phyloP scores from a whole-genome alignment of 2,888 invertebrate species.

The Clitarchus hookeri region DNA sequence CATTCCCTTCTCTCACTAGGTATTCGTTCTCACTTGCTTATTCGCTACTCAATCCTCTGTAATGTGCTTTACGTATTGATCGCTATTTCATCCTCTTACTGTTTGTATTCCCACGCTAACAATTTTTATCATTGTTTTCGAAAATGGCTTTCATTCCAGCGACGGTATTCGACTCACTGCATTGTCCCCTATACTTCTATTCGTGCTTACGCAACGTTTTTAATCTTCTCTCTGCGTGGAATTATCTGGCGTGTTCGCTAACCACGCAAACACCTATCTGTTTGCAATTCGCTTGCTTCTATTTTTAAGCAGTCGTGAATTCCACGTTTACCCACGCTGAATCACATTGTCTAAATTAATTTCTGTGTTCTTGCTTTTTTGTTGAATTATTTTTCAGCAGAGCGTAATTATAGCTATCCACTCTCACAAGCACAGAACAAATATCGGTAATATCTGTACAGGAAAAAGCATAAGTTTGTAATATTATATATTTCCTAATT shows the following conservation, averaged over 20 bases:
- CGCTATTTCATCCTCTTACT: neutral
- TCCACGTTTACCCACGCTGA: too few species aligned
- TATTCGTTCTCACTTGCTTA: neutral
- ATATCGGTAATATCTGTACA: too few species aligned
- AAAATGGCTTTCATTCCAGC: neutral
- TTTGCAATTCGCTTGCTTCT: too few species aligned
- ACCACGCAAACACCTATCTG: neutral
- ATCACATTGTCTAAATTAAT: too few species aligned
- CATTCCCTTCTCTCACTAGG: too few species aligned
- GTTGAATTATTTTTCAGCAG: too few species aligned
- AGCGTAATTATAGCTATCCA: too few species aligned
- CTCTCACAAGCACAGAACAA: too few species aligned
- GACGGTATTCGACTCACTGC: neutral
- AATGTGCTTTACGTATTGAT: neutral
- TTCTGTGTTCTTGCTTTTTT: too few species aligned
- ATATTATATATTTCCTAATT: too few species aligned
- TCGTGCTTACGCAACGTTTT: neutral
- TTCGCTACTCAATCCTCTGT: neutral
- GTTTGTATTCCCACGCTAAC: neutral
- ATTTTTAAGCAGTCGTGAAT: too few species aligned
- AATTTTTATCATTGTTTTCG: neutral
- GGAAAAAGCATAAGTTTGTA: too few species aligned
- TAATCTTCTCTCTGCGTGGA: neutral
- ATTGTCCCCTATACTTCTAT: neutral
- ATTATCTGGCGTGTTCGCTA: neutral